Evolutionary conservation across 2,888 invertebrate species (phyloP), one percentile per base, ranked within the genome.

Genomic region (Pyrochroa serraticornis): DNA sequence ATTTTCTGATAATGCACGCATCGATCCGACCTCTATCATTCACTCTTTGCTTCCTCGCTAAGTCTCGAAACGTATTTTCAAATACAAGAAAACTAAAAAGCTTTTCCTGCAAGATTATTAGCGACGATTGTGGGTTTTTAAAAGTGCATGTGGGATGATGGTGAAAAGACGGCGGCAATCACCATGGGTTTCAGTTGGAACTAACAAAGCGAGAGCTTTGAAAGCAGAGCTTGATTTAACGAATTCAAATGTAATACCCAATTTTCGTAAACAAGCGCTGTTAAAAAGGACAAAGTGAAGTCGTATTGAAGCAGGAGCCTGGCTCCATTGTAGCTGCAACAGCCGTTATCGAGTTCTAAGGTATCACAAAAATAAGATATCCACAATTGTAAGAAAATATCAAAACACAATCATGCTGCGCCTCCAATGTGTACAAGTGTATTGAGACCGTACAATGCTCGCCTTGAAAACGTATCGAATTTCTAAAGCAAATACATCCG

Each of bases 1-100:
- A 73, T 71, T 69, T 68, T 65, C 68, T 67, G 76, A 76, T 76
- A 76, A 75, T 74, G 71, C 72, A 69, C 62, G 62, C 68, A 71
- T 71, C 71, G 71, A 71, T 72, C 70, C 71, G 63, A 7, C 37
- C 51, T 50, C 50, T 46, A 60, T 60, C 59, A 60, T 59, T 44
- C 49, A 45, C 41, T 38, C 45, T 35, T 35, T 33, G 35, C 22
- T 5, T 22, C 22, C n/a, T n/a, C 22, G 22, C 22, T 22, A 22
- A 22, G 22, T 22, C 22, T 22, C 22, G 22, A 22, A 22, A 22
- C 22, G 22, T 22, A 22, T 22, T 22, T 22, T 22, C 22, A 22
- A 22, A 22, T 22, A 22, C 5, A 22, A 5, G 22, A 22, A 22
- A 22, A 22, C 22, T 5, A 22, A 22, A 5, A 5, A 22, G 22